These are phyloP conservation scores for Anser brachyrhynchus DNA, from an alignment of 2,113 vertebrate genomes.

Conservation along the genomic window DNA sequence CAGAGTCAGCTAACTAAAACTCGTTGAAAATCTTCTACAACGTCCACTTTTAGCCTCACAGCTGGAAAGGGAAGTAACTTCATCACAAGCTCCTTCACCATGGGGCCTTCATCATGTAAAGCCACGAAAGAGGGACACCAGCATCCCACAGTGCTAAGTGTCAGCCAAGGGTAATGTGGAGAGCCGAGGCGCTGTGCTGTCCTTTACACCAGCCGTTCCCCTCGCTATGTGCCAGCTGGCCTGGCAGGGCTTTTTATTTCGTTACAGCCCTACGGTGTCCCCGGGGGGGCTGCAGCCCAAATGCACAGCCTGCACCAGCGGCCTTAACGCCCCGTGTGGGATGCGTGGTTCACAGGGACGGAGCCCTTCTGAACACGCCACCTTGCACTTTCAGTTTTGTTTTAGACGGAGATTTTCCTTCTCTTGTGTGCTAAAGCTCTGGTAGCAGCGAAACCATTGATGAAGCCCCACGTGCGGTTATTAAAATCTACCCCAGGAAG, in stretches of 20 bases:
- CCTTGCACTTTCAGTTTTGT: neutral
- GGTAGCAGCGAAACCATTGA: neutral
- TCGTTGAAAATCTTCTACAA: neutral
- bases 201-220: accelerated
- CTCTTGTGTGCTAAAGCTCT: neutral
- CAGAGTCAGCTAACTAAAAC: neutral
- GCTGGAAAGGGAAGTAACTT: neutral
- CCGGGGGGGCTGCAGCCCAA: neutral
- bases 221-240: neutral
- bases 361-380: neutral
- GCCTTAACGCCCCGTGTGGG: accelerated
- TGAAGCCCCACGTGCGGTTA: neutral
- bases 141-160: neutral
- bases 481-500: neutral
- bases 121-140: neutral
- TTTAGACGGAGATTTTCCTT: neutral
- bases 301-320: accelerated
- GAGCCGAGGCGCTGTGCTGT: accelerated
- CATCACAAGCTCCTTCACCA: neutral
- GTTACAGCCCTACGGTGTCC: neutral
- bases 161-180: neutral
- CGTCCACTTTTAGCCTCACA: neutral
- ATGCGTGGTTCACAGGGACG: accelerated
- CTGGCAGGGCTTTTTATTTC: neutral
- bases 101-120: neutral